phyloP scores from a whole-genome alignment of 1,140 invertebrate genomes.

The Hycleus cichorii region DNA sequence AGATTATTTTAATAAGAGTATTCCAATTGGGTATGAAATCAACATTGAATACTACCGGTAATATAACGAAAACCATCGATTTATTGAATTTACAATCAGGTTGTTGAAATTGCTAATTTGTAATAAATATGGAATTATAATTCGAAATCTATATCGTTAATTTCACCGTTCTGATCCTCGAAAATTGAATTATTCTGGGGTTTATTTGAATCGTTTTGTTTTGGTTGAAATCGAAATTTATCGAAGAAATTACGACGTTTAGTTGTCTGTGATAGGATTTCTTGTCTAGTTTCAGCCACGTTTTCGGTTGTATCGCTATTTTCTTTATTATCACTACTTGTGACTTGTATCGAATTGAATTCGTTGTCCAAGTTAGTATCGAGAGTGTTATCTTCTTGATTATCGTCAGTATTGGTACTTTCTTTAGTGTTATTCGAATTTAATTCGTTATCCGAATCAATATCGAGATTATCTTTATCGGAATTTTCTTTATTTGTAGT shows the following conservation, averaged over 20 bases:
- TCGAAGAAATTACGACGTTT: background rate
- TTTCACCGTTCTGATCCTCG: background rate
- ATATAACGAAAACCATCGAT: slow-evolving; percentile 70
- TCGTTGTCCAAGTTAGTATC: too few relatives aligned
- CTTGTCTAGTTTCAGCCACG: background rate
- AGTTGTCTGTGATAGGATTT: background rate
- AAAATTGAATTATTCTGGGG: background rate
- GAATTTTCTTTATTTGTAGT: too few relatives aligned
- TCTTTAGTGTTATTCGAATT: background rate
- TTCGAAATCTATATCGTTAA: background rate
- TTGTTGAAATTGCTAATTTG: slow-evolving; percentile 46
- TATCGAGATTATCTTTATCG: too few relatives aligned
- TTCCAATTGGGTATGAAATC: slow-evolving; percentile 76
- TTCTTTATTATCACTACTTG: too few relatives aligned
- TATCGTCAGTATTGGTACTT: too few relatives aligned
- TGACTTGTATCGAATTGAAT: too few relatives aligned
- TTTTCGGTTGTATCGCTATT: too few relatives aligned
- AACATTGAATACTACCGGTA: slow-evolving; percentile 67
- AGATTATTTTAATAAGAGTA: slow-evolving; percentile 67
- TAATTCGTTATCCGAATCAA: too few relatives aligned
- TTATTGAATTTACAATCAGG: slow-evolving; percentile 77
- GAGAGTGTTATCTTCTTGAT: too few relatives aligned
- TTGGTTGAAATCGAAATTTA: slow-evolving; percentile 1
- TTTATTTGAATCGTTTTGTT: background rate
- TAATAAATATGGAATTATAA: background rate